Evolutionary conservation across 2,888 invertebrate species (phyloP), one percentile per base, ranked within the genome.

Genomic region (Chaetogeoica ovagalla): DNA sequence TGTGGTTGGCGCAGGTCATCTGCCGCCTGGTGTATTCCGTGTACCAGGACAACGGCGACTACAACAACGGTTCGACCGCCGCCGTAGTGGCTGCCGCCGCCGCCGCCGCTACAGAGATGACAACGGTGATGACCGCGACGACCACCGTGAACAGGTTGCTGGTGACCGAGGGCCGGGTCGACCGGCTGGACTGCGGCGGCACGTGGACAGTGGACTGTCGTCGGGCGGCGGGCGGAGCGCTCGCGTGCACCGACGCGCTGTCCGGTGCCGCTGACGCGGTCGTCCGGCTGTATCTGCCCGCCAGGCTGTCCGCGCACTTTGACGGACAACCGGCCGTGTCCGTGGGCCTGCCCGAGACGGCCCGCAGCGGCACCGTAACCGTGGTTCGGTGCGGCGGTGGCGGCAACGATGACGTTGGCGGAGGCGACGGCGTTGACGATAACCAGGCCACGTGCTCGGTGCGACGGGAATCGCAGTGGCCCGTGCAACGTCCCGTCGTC

Each of bases 1-100:
- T 79, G 71, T 79, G 70, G 70, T 57, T 79, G 79, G 79, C 79
- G 79, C 79, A 79, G 71, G 63, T 79, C 79, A 79, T 79, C 71
- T 79, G 79, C 55, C 79, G 79, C 15, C 70, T 79, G 55, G 79
- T 79, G 57, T 79, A 79, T 15, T 71, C 71, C 13, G 79, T 79
- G 43, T 79, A 63, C 43, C 70, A 79, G 52, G 63, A 79, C 63
- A 21, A 70, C 77, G 79, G 79, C 13, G 52, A 69, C 52, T 62
- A 77, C 69, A 37, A 60, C 59, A 70, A 70, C 60, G 69, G 69
- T 7, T 62, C 77, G 71, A 15, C 30, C 30, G 4, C 30, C 75
- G 66, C 8, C 71, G 39, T 7, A 2, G 43, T 9, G 59, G 5
- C 13, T 21, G 21, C 30, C 30, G 21, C 59, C 21, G 21, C 63